A percentile compares a stretch with the other conserved stretches of the same genome.
Evolutionary conservation across 2,888 invertebrate genomes (phyloP).

Genomic region (Platynereis dumerilii): DNA sequence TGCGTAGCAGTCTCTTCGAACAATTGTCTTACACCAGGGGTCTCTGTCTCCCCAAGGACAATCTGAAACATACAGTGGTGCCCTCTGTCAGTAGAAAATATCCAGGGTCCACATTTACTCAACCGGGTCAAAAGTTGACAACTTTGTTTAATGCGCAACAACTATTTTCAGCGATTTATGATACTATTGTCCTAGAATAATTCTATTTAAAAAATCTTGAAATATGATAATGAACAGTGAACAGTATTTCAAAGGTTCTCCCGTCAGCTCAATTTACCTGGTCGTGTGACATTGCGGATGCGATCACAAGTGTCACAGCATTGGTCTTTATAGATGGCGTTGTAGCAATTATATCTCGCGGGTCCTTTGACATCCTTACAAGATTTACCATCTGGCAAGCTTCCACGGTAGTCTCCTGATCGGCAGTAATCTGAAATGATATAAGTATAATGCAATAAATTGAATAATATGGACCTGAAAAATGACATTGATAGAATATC

Average conservation of each 20-base stretch:
- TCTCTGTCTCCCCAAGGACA: slow-evolving; percentile 49
- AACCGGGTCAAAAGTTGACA: too few species aligned
- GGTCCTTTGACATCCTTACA: background rate
- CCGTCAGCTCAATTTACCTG: slow-evolving; percentile 3
- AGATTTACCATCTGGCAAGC: slow-evolving; percentile 9
- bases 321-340: background rate
- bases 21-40: slow-evolving; percentile 27
- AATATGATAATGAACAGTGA: too few species aligned
- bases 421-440: slow-evolving; percentile 43
- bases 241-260: too few species aligned
- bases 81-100: too few species aligned
- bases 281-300: background rate
- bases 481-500: too few species aligned
- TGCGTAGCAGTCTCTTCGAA: slow-evolving; percentile 21
- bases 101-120: too few species aligned
- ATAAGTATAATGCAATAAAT: background rate
- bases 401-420: slow-evolving; percentile 30
- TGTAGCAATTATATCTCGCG: background rate
- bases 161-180: too few species aligned
- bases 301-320: background rate
- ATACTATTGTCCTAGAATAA: too few species aligned
- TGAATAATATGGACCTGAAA: slow-evolving; percentile 3
- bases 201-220: too few species aligned
- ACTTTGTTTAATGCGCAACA: too few species aligned
- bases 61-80: slow-evolving; percentile 33